A percentile compares a stretch with the other conserved stretches of the same genome.
Conservation (phyloP, 2,113 vertebrate genomes). For the Procavia capensis region DNA sequence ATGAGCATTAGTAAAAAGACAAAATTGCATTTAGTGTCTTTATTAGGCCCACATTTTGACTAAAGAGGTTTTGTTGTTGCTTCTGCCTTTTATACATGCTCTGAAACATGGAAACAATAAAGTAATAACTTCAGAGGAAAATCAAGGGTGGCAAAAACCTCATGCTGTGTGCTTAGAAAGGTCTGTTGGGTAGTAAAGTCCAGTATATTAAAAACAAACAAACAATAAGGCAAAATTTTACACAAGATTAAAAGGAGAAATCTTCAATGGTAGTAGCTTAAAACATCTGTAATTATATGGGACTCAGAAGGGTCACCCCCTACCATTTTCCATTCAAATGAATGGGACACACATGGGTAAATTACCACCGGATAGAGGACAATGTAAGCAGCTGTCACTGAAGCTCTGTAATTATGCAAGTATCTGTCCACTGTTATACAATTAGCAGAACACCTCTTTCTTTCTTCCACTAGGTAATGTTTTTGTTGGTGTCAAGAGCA, state of each 20-base stretch:
- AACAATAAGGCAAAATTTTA: constrained; percentile 62
- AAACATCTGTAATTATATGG: constrained; percentile 74
- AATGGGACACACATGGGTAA: constrained; percentile 80
- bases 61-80: background rate
- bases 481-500: too few species aligned
- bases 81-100: background rate
- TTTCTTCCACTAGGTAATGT: constrained; percentile 79
- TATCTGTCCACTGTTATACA: constrained; percentile 79
- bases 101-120: constrained; percentile 23
- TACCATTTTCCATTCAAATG: constrained; percentile 74
- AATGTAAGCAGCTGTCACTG: constrained; percentile 75
- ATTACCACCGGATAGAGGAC: constrained; percentile 77
- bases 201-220: constrained; percentile 14
- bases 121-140: constrained; percentile 30
- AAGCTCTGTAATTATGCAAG: constrained; percentile 81
- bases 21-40: constrained; percentile 6
- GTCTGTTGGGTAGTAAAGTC: background rate
- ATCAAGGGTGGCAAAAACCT: background rate
- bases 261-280: constrained; percentile 47
- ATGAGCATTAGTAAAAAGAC: background rate
- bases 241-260: constrained; percentile 66
- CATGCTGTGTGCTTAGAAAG: constrained; percentile 31
- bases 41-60: background rate
- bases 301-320: constrained; percentile 68
- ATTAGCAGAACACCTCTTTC: constrained; percentile 77